These are phyloP conservation scores for Sinocyclocheilus anophthalmus DNA, from an alignment of 2,113 vertebrate species.

Conservation along the genomic window DNA sequence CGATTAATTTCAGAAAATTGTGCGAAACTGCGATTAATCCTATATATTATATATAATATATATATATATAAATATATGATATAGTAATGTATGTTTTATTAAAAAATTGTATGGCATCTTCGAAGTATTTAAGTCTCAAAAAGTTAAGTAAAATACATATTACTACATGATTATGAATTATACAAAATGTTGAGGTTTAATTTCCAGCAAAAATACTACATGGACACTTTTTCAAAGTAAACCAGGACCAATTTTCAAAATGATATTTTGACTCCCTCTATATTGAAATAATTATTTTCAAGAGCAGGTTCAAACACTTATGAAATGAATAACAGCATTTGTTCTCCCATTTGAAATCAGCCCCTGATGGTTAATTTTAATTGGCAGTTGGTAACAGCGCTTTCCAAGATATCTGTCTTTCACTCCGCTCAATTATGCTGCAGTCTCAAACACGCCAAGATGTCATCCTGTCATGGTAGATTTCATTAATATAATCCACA, in stretches of 20 bases:
- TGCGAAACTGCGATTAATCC: too few relatives aligned
- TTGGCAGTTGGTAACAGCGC: constrained; percentile 50
- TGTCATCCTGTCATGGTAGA: background rate
- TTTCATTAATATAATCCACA: constrained; percentile 18
- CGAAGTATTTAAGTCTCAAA: too few relatives aligned
- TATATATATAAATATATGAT: too few relatives aligned
- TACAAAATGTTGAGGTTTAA: too few relatives aligned
- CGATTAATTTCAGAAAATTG: too few relatives aligned
- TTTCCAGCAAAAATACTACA: too few relatives aligned
- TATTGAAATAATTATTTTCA: background rate
- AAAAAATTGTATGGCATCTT: too few relatives aligned
- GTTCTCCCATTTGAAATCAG: constrained; percentile 30
- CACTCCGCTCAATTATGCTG: constrained; percentile 19
- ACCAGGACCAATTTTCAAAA: background rate
- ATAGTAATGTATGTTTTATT: too few relatives aligned
- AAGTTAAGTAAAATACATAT: background rate
- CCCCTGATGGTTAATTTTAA: constrained; percentile 32
- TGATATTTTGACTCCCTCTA: background rate
- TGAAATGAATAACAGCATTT: constrained; percentile 28
- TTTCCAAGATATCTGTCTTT: constrained; percentile 37
- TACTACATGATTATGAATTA: background rate
- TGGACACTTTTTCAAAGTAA: background rate
- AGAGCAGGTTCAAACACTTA: constrained; percentile 15
- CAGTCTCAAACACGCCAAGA: constrained; percentile 26
- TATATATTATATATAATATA: background rate